Conservation (phyloP, 1,140 invertebrate genomes). For the Drosophila watanabei region DNA sequence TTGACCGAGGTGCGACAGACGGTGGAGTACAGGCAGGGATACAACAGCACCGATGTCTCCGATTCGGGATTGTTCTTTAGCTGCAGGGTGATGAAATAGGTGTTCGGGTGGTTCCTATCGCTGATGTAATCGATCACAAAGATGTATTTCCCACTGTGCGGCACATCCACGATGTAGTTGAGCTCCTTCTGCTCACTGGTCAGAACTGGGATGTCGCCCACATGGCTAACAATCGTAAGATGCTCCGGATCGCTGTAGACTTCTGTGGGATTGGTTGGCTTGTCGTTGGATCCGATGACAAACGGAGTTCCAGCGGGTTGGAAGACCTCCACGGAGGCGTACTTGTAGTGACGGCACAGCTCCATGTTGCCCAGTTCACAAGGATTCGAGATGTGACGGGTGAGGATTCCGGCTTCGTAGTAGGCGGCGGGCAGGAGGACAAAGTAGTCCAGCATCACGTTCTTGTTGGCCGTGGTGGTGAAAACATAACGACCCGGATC, state of each 20-base stretch:
- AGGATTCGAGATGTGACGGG: slow-evolving; percentile 93
- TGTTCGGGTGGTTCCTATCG: slow-evolving; percentile 65
- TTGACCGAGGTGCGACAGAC: slow-evolving; percentile 95
- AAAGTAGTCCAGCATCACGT: slow-evolving; percentile 97
- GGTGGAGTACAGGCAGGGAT: slow-evolving; percentile 93
- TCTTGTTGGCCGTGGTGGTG: slow-evolving; percentile 92
- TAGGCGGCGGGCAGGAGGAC: slow-evolving; percentile 97
- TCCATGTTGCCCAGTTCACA: slow-evolving; percentile 90
- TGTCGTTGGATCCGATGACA: slow-evolving; percentile 53
- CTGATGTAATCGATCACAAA: slow-evolving; percentile 85
- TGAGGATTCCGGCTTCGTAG: slow-evolving; percentile 96
- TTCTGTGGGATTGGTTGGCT: slow-evolving; percentile 66
- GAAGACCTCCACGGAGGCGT: slow-evolving; percentile 90
- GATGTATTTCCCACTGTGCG: slow-evolving; percentile 78
- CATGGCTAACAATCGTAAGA: slow-evolving; percentile 73
- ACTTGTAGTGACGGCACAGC: slow-evolving; percentile 91
- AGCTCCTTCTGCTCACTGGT: slow-evolving; percentile 66
- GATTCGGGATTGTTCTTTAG: slow-evolving; percentile 88
- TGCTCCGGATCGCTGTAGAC: slow-evolving; percentile 76
- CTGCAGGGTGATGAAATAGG: slow-evolving; percentile 72
- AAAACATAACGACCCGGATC: slow-evolving; percentile 96
- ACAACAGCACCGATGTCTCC: slow-evolving; percentile 87
- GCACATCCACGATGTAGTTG: slow-evolving; percentile 77
- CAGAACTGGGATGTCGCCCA: slow-evolving; percentile 77
- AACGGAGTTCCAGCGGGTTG: slow-evolving; percentile 65